Evolutionary conservation across 2,797 vertebrate species (phyloP).

Genomic region (Bradypodion pumilum): DNA sequence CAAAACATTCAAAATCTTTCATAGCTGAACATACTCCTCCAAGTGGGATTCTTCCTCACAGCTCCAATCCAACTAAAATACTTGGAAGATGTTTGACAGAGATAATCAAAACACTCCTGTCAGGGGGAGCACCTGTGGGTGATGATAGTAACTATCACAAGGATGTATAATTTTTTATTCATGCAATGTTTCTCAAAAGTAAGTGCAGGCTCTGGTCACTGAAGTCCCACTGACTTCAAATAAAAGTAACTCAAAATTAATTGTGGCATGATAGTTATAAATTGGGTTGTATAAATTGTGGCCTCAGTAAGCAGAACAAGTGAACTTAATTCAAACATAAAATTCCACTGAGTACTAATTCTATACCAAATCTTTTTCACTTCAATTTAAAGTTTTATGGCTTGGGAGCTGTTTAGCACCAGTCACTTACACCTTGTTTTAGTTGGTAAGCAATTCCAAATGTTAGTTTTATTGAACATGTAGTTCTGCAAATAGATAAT

Average conservation of each 20-base stretch:
- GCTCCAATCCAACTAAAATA: not conserved
- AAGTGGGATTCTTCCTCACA: not conserved
- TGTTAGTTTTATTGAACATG: not conserved
- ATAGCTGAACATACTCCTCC: not conserved
- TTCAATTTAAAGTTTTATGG: not conserved
- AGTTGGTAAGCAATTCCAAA: not conserved
- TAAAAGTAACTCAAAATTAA: not conserved
- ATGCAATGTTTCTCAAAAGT: not conserved
- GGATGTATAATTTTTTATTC: not conserved
- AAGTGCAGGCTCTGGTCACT: not conserved
- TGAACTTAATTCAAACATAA: not conserved
- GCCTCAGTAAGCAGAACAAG: not conserved
- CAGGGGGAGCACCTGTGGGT: not conserved
- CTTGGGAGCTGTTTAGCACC: not conserved
- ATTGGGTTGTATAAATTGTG: not conserved
- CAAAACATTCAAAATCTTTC: slow-evolving; percentile 7
- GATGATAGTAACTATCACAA: not conserved
- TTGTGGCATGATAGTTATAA: not conserved
- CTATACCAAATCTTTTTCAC: not conserved
- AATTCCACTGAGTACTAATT: not conserved
- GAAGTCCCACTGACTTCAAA: not conserved
- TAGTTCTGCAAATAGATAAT: not conserved
- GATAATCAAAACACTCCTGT: not conserved
- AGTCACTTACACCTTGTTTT: not conserved
- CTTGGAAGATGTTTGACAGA: accelerated